phyloP scores from a whole-genome alignment of 2,113 vertebrate genomes.

The Megaceryle torquata region DNA sequence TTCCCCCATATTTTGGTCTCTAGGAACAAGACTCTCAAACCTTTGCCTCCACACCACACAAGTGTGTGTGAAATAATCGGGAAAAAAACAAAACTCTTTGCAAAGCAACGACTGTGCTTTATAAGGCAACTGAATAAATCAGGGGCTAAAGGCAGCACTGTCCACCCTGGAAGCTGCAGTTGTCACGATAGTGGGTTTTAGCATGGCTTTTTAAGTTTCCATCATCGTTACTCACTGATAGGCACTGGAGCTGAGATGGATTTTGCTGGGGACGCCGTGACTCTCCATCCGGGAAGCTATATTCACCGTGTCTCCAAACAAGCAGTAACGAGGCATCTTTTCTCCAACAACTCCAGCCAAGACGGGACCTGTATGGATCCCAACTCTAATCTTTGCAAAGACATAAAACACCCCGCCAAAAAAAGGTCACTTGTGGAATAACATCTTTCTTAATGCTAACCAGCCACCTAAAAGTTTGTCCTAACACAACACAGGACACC shows the following conservation, averaged over 20 bases:
- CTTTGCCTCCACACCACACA: background rate
- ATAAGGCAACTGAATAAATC: background rate
- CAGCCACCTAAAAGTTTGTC: background rate
- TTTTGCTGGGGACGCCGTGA: slow-evolving; percentile 73
- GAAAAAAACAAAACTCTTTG: background rate
- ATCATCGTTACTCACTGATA: slow-evolving; percentile 54
- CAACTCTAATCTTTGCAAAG: slow-evolving; percentile 74
- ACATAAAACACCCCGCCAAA: slow-evolving; percentile 32
- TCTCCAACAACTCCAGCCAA: slow-evolving; percentile 77
- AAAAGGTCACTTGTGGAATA: background rate
- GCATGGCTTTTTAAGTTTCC: background rate
- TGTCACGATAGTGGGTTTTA: background rate
- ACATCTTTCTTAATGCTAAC: background rate
- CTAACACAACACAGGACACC: background rate
- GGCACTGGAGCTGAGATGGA: slow-evolving; percentile 73
- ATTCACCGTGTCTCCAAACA: slow-evolving; percentile 81
- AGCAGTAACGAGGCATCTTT: slow-evolving; percentile 80
- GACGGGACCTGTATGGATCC: slow-evolving; percentile 74
- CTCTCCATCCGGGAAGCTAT: slow-evolving; percentile 78
- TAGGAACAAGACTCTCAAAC: background rate
- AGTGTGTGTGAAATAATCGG: background rate
- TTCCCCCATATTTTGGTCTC: background rate
- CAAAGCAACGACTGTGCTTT: background rate
- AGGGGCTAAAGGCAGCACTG: background rate
- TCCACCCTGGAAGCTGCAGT: background rate